These are phyloP conservation scores for Steatornis caripensis DNA, from an alignment of 2,113 vertebrate genomes.

Conservation along the genomic window DNA sequence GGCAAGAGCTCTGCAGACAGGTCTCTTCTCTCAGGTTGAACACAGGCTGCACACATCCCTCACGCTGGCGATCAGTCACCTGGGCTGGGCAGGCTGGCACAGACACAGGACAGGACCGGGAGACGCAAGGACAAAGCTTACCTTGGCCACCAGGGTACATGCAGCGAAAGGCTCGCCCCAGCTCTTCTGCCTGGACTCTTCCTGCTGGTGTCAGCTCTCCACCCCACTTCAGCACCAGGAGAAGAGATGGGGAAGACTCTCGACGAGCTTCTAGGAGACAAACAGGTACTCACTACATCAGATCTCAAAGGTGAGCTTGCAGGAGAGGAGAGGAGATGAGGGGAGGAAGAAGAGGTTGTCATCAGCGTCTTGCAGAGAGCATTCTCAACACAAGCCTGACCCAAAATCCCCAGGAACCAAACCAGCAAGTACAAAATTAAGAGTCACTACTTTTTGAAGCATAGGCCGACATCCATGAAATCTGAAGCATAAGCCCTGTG, in stretches of 20 bases:
- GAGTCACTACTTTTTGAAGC: background rate
- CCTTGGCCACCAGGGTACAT: conserved; percentile 99
- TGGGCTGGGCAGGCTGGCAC: background rate
- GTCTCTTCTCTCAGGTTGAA: background rate
- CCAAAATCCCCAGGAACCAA: background rate
- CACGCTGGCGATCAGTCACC: fast-evolving
- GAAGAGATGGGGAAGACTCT: conserved; percentile 81
- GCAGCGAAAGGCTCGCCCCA: conserved; percentile 94
- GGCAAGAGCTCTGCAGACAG: background rate
- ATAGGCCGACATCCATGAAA: background rate
- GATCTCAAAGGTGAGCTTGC: background rate
- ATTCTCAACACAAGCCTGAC: background rate
- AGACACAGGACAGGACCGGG: background rate
- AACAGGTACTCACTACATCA: background rate
- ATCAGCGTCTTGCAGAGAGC: background rate
- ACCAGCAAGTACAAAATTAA: background rate
- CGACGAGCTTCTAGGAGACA: conserved; percentile 77
- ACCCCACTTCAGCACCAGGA: conserved; percentile 96
- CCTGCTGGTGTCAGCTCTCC: conserved; percentile 94
- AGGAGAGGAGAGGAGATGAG: background rate
- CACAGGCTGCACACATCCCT: too few relatives aligned
- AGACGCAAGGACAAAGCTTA: conserved; percentile 13
- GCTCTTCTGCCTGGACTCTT: conserved; percentile 93
- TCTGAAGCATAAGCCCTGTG: background rate
- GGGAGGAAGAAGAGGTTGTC: background rate